A percentile compares a stretch with the other conserved stretches of the same genome.
Evolutionary conservation across 2,113 vertebrate species (phyloP).

Genomic region (Lonchura striata): DNA sequence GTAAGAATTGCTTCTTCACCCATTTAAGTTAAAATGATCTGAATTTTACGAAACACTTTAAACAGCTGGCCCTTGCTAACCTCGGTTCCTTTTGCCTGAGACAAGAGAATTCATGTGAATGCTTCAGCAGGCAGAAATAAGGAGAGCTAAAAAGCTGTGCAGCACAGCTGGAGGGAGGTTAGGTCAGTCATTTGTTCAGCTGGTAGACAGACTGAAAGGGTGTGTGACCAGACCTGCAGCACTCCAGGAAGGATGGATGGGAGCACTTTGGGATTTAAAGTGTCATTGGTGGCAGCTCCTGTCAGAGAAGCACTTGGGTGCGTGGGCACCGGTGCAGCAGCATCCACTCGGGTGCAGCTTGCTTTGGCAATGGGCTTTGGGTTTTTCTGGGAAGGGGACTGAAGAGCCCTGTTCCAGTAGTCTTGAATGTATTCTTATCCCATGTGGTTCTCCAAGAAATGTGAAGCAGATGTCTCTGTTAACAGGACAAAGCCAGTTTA

Average conservation of each 20-base stretch:
- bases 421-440: background rate
- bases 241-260: background rate
- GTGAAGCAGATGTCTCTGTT: background rate
- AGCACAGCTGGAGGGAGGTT: background rate
- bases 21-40: background rate
- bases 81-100: background rate
- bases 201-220: background rate
- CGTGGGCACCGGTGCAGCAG: background rate
- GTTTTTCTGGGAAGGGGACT: background rate
- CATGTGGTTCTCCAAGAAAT: rapidly evolving
- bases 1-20: slow-evolving; percentile 24
- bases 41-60: background rate
- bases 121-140: background rate
- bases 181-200: background rate
- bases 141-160: background rate
- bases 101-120: background rate
- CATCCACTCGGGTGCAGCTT: background rate
- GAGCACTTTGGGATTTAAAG: background rate
- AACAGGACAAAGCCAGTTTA: background rate
- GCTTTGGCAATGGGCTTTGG: background rate
- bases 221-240: background rate
- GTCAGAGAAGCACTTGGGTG: background rate
- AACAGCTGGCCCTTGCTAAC: background rate
- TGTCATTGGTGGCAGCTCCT: background rate
- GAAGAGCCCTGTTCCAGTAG: background rate